Conservation (phyloP, 2,797 vertebrate genomes). For the Tinamus major region DNA sequence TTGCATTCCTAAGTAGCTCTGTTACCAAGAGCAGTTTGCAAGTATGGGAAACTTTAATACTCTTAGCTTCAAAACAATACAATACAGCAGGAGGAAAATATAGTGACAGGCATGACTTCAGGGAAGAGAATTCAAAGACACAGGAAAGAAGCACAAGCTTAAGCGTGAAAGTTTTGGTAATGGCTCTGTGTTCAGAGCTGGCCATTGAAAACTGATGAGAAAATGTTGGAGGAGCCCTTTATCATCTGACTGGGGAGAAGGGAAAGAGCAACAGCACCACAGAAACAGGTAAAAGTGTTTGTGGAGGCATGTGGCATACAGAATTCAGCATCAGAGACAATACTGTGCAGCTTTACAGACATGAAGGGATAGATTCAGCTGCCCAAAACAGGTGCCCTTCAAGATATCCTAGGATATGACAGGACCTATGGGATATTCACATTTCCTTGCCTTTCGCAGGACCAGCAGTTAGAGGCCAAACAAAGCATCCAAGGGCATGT, state of each 20-base stretch:
- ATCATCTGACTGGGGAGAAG: neutral
- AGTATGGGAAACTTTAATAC: neutral
- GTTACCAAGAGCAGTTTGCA: neutral
- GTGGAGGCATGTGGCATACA: neutral
- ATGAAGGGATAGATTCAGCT: neutral
- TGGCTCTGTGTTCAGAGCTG: neutral
- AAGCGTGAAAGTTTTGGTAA: neutral
- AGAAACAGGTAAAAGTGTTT: neutral
- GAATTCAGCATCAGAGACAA: neutral
- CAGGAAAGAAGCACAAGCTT: neutral
- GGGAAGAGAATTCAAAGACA: neutral
- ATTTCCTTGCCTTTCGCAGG: neutral
- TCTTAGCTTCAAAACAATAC: neutral
- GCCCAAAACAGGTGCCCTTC: neutral
- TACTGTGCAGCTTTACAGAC: neutral
- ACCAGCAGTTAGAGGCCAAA: neutral
- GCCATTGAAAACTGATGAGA: neutral
- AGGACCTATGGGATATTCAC: neutral
- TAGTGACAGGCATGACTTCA: neutral
- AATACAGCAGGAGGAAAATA: neutral
- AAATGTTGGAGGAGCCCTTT: neutral
- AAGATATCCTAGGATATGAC: neutral
- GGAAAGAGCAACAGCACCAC: neutral
- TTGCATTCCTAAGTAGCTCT: neutral
- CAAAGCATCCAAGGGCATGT: neutral